phyloP scores from a whole-genome alignment of 2,113 vertebrate genomes.

The Stercorarius parasiticus region DNA sequence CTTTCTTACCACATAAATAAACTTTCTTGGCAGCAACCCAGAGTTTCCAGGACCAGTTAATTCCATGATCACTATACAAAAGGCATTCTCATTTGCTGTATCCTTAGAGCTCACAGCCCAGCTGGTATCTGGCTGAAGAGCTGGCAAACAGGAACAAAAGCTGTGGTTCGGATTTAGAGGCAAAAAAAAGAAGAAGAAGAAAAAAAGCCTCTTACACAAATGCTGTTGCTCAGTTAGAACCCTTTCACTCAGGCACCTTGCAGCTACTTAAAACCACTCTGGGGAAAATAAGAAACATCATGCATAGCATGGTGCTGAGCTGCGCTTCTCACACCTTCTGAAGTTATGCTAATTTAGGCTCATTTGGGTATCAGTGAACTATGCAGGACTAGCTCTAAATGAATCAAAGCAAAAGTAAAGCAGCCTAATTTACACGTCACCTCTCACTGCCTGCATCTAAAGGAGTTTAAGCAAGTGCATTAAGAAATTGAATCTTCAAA shows the following conservation, averaged over 20 bases:
- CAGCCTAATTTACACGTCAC: neutral
- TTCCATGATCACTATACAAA: neutral
- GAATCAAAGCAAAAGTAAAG: neutral
- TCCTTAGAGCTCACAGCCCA: neutral
- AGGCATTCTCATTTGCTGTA: constrained; percentile 21
- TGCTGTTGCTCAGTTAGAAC: neutral
- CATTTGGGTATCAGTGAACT: neutral
- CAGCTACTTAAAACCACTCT: neutral
- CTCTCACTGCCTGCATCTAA: neutral
- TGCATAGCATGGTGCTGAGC: neutral
- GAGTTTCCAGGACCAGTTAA: constrained; percentile 9
- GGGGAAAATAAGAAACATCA: neutral
- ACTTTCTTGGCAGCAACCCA: neutral
- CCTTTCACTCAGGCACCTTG: neutral
- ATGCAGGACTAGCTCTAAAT: neutral
- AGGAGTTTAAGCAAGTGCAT: neutral
- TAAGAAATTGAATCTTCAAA: neutral
- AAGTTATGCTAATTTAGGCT: neutral
- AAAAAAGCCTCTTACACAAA: neutral
- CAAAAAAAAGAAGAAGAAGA: neutral
- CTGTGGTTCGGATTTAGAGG: neutral
- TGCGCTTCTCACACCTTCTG: neutral
- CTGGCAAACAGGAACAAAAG: constrained; percentile 5
- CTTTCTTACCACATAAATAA: constrained; percentile 38
- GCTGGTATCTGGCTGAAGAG: neutral